These are phyloP conservation scores for Centropus unirufus DNA, from an alignment of 2,113 vertebrate species.

Conservation along the genomic window DNA sequence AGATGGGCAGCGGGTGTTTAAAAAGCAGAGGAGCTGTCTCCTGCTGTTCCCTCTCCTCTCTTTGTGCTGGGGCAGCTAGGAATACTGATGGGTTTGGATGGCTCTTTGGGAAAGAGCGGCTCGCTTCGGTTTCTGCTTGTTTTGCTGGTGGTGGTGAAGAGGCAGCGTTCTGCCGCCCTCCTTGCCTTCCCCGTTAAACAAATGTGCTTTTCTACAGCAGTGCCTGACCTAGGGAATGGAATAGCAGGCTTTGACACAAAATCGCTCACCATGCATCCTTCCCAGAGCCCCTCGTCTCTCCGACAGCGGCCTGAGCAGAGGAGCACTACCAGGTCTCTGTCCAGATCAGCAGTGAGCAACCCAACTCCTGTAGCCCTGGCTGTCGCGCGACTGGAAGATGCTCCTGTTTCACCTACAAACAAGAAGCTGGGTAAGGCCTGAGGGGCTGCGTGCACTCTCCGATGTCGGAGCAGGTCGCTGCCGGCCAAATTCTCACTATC, in stretches of 20 bases:
- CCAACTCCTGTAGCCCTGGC: conserved; percentile 65
- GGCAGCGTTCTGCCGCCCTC: background rate
- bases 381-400: conserved; percentile 60
- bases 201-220: conserved; percentile 63
- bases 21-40: background rate
- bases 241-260: conserved; percentile 74
- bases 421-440: conserved; percentile 86
- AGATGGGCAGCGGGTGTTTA: background rate
- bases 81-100: background rate
- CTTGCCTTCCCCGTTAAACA: background rate
- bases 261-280: conserved; percentile 61
- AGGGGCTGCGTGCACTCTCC: background rate
- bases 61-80: background rate
- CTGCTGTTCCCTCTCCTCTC: background rate
- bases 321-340: conserved; percentile 75
- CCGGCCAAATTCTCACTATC: background rate
- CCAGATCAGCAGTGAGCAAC: conserved; percentile 62
- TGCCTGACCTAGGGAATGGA: conserved; percentile 77
- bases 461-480: background rate
- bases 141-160: background rate
- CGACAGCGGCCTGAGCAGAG: conserved; percentile 53
- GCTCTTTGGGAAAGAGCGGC: background rate
- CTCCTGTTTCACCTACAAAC: conserved; percentile 71
- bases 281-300: conserved; percentile 58
- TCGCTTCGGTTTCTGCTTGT: background rate